Evolutionary conservation across 1,140 invertebrate species (phyloP).

Genomic region (Sogatella furcifera): DNA sequence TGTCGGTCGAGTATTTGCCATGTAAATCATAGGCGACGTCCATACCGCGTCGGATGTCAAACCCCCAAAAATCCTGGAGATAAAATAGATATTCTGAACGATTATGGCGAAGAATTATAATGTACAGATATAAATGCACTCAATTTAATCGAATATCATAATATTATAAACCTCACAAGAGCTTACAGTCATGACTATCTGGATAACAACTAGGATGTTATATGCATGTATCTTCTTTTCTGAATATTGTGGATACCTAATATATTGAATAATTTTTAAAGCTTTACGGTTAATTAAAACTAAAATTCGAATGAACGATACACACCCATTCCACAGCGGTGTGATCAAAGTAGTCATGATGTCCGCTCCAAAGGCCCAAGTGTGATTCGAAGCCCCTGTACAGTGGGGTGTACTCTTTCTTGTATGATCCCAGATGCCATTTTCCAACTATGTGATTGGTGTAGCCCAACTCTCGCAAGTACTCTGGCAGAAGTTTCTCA

Average conservation of each 20-base stretch:
- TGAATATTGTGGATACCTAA: too few relatives aligned
- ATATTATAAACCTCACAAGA: too few relatives aligned
- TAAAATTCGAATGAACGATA: conserved; percentile 3
- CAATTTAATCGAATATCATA: too few relatives aligned
- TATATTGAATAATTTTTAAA: not conserved
- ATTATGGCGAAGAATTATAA: too few relatives aligned
- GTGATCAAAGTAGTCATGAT: conserved; percentile 82
- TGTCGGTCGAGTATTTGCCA: conserved; percentile 72
- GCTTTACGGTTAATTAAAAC: not conserved
- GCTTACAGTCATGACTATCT: too few relatives aligned
- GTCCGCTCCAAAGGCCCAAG: conserved; percentile 75
- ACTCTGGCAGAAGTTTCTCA: conserved; percentile 71
- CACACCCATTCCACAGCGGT: conserved; percentile 50
- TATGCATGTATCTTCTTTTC: too few relatives aligned
- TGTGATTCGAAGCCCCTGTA: conserved; percentile 68
- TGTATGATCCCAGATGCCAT: conserved; percentile 80
- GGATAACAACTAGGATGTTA: too few relatives aligned
- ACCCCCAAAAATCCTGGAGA: conserved; percentile 46
- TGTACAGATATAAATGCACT: too few relatives aligned
- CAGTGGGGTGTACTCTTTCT: conserved; percentile 59
- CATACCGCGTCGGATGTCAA: conserved; percentile 52
- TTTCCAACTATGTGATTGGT: conserved; percentile 79
- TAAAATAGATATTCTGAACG: not conserved
- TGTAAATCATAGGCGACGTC: conserved; percentile 60
- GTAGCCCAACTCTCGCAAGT: conserved; percentile 71